These are phyloP conservation scores for Actinemys pallida DNA, from an alignment of 2,113 vertebrate species.

Conservation along the genomic window DNA sequence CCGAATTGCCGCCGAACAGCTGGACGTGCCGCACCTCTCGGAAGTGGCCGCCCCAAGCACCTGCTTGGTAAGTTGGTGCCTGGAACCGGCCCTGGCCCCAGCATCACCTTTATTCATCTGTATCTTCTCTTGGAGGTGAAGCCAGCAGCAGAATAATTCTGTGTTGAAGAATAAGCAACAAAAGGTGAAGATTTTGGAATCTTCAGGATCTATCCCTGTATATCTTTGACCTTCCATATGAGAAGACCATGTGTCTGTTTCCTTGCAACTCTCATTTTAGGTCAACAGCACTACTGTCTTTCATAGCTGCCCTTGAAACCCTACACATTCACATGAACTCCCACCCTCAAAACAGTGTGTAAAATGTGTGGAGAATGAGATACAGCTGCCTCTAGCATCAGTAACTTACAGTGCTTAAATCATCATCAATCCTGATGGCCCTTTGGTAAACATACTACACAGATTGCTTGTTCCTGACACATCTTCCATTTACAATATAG, in stretches of 20 bases:
- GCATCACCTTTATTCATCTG: not conserved
- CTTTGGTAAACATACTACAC: not conserved
- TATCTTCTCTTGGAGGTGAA: not conserved
- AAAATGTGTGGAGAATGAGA: accelerated
- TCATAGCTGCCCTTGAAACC: not conserved
- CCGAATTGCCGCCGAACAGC: too few relatives aligned
- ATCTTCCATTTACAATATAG: not conserved
- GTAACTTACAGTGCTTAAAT: not conserved
- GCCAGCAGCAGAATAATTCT: not conserved
- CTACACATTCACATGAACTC: not conserved
- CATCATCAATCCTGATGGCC: not conserved
- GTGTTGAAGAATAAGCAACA: not conserved
- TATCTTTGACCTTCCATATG: not conserved
- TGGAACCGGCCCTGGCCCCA: not conserved
- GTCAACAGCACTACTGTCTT: not conserved
- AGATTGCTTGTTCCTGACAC: not conserved
- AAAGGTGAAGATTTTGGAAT: not conserved
- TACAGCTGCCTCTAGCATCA: not conserved
- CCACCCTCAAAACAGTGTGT: not conserved
- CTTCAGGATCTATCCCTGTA: not conserved
- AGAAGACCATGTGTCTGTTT: not conserved
- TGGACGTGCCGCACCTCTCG: too few relatives aligned
- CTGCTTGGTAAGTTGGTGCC: too few relatives aligned
- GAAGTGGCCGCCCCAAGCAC: too few relatives aligned
- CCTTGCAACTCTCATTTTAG: too few relatives aligned